Evolutionary conservation across 2,888 invertebrate genomes (phyloP), one percentile per base, ranked within the genome.

Genomic region (Drosophila quinaria): DNA sequence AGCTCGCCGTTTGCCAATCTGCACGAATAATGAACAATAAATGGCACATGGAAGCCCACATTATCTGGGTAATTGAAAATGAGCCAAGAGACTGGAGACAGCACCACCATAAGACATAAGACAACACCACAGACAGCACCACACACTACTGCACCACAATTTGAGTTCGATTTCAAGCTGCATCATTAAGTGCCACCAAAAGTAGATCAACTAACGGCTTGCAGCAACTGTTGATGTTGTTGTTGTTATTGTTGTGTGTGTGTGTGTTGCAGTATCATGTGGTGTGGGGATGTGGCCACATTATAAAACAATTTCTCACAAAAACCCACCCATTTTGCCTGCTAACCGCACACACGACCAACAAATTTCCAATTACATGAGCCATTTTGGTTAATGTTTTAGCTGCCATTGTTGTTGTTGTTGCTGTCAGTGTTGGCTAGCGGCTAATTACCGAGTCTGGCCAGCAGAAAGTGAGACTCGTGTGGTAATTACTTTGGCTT

Each of bases 241-340:
- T 29, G 37, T 0, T n/a, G n/a, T n/a, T n/a, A n/a, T n/a, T n/a
- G n/a, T 17, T 44, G 35, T 33, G 4, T 39, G 29, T 46, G 39
- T n/a, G 41, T 42, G 19, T 19, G 42, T 17, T 42, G 44, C 44
- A 44, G 44, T 44, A 22, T 44, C 22, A 13, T 42, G 42, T 42
- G 17, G 1, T 41, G 37, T 59, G 42, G 80, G 74, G 78, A 64
- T 78, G 74, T 72, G 81, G 83, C 70, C 73, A 83, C 73, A 84
- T 88, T 86, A 78, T 74, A 88, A 88, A 86, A 88, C 80, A 75
- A 89, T 89, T 86, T 85, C 70, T 58, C 68, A 81, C 78, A 79
- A 74, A 78, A 80, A 71, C 72, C 71, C 89, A 85, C 77, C 82
- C 78, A 84, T 84, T 89, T 85, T 87, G 72, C 72, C 74, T 80